Conservation (phyloP, 1,140 invertebrate species). For the Zaprionus vittiger region DNA sequence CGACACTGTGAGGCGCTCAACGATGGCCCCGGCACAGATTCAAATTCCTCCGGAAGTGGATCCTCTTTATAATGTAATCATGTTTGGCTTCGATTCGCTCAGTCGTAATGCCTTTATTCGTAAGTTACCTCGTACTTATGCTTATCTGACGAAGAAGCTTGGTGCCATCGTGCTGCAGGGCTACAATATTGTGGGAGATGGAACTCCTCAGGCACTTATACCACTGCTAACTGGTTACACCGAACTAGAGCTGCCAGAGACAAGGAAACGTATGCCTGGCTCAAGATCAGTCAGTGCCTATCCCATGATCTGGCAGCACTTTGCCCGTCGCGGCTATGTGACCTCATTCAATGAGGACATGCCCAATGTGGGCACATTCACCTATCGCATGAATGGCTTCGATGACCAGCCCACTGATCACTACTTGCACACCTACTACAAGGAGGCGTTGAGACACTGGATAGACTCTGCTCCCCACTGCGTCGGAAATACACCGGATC, state of each 20-base stretch:
- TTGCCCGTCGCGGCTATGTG: slow-evolving; percentile 89
- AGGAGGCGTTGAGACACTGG: slow-evolving; percentile 84
- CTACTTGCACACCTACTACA: slow-evolving; percentile 93
- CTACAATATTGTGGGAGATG: slow-evolving; percentile 97
- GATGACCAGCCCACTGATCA: slow-evolving; percentile 93
- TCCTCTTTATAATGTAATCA: slow-evolving; percentile 89
- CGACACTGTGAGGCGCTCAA: slow-evolving; percentile 60
- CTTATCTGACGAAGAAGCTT: slow-evolving; percentile 90
- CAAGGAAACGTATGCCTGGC: slow-evolving; percentile 89
- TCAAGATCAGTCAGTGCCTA: slow-evolving; percentile 90
- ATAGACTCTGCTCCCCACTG: slow-evolving; percentile 86
- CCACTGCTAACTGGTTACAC: slow-evolving; percentile 95
- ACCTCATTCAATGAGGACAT: slow-evolving; percentile 95
- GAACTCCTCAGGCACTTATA: slow-evolving; percentile 96
- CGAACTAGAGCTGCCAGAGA: slow-evolving; percentile 94
- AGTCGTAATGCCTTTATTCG: slow-evolving; percentile 94
- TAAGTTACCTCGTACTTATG: slow-evolving; percentile 92
- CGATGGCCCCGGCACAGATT: slow-evolving; percentile 43
- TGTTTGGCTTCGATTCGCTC: slow-evolving; percentile 96
- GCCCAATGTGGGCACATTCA: slow-evolving; percentile 94
- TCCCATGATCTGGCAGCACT: slow-evolving; percentile 93
- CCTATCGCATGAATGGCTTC: slow-evolving; percentile 96
- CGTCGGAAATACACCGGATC: slow-evolving; percentile 91
- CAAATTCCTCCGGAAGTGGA: slow-evolving; percentile 43
- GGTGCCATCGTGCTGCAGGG: slow-evolving; percentile 90